These are phyloP conservation scores for Eupithecia subumbrata DNA, from an alignment of 2,888 invertebrate genomes.

Conservation along the genomic window DNA sequence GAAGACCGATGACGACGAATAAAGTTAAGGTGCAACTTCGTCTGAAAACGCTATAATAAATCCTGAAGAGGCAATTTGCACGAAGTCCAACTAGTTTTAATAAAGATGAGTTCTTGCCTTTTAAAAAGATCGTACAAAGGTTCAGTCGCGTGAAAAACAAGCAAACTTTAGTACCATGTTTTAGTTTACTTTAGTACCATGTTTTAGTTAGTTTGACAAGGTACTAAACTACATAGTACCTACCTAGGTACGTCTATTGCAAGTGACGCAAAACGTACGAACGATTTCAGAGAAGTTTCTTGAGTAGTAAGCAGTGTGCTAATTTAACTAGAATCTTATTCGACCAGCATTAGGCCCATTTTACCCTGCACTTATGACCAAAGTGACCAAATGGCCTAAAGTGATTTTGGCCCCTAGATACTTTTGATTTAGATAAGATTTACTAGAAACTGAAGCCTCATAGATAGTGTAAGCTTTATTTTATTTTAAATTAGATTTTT, in stretches of 20 bases:
- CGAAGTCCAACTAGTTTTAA: neutral
- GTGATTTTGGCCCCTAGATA: neutral
- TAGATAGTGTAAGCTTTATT: neutral
- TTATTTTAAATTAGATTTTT: neutral
- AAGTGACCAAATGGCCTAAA: neutral
- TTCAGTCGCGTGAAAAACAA: too few relatives aligned
- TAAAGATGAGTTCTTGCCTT: neutral
- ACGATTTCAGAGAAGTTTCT: neutral
- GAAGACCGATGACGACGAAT: neutral
- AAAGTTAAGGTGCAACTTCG: neutral
- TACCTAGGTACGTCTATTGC: neutral
- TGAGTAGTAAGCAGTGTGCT: neutral
- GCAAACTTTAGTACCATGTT: too few relatives aligned
- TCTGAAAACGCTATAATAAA: neutral
- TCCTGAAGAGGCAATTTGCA: neutral
- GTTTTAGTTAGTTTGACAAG: neutral
- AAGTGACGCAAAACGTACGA: neutral
- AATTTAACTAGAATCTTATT: constrained; percentile 24
- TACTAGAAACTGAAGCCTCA: neutral
- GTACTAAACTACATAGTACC: neutral
- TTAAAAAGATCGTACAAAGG: neutral
- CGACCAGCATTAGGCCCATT: constrained; percentile 43
- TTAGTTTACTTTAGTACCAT: too few relatives aligned
- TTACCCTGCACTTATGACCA: constrained; percentile 6
- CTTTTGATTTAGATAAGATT: neutral